A percentile compares a stretch with the other conserved stretches of the same genome.
phyloP scores from a whole-genome alignment of 2,113 vertebrate species.

The Sciurus niger region DNA sequence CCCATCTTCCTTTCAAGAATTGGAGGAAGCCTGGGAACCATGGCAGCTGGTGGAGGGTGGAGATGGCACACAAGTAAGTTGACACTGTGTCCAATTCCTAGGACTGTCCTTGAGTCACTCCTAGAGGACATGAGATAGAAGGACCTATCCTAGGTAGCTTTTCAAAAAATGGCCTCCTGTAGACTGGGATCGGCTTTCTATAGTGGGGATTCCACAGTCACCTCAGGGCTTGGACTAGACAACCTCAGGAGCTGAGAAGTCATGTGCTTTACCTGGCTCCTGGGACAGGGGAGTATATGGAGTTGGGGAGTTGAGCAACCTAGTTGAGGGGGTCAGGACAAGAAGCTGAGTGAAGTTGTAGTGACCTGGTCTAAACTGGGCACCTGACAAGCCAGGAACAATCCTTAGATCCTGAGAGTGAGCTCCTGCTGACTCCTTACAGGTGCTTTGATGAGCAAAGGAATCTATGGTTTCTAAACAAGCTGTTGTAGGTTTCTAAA shows the following conservation, averaged over 20 bases:
- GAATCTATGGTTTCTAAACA: not conserved
- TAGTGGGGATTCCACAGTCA: not conserved
- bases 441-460: not conserved
- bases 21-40: not conserved
- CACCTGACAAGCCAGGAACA: not conserved
- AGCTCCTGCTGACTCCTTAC: not conserved
- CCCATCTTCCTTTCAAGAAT: not conserved
- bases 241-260: not conserved
- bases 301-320: not conserved
- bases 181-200: not conserved
- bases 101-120: not conserved
- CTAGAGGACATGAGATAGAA: not conserved
- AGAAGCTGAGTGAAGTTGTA: not conserved
- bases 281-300: not conserved
- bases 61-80: not conserved
- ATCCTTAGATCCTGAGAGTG: not conserved
- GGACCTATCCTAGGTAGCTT: not conserved
- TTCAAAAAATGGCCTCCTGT: not conserved
- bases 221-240: not conserved
- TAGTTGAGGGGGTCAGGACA: not conserved
- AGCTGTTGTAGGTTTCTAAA: too few relatives aligned
- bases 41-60: not conserved
- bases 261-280: not conserved
- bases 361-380: not conserved
- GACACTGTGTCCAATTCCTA: not conserved